Conservation (phyloP, 2,797 vertebrate species). For the Scarus forsteni region DNA sequence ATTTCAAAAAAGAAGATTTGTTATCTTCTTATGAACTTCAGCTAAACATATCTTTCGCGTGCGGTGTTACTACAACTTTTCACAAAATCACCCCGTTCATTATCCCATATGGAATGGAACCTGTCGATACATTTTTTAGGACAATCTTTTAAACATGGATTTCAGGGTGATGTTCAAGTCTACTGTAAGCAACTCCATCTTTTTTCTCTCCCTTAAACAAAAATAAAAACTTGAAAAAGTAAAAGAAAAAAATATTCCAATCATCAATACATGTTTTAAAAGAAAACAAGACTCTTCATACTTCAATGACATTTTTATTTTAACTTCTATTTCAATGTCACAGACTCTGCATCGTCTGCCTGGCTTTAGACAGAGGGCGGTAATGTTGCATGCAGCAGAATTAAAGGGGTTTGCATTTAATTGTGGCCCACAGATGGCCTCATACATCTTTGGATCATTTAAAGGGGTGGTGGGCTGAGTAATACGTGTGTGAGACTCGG, state of each 20-base stretch:
- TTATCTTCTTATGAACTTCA: too few species aligned
- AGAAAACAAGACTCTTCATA: neutral
- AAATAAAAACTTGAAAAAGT: neutral
- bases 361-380: slow-evolving; percentile 60
- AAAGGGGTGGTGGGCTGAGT: slow-evolving; percentile 80
- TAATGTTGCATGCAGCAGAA: slow-evolving; percentile 78
- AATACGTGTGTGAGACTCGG: slow-evolving; percentile 74
- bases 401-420: slow-evolving; percentile 80
- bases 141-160: too few species aligned
- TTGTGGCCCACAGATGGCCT: slow-evolving; percentile 77
- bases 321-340: slow-evolving; percentile 28
- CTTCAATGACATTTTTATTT: neutral
- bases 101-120: too few species aligned
- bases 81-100: too few species aligned
- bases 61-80: too few species aligned
- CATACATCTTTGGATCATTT: slow-evolving; percentile 81
- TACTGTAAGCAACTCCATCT: too few species aligned
- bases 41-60: too few species aligned
- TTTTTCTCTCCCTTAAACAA: too few species aligned
- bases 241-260: too few species aligned
- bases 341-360: slow-evolving; percentile 34
- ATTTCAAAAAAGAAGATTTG: too few species aligned
- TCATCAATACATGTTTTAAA: neutral
- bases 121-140: too few species aligned
- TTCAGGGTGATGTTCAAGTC: too few species aligned